Percentiles rank a stretch among this genome's conserved stretches.
Conservation (phyloP, 2,113 vertebrate species). For the Myiagra hebetior region DNA sequence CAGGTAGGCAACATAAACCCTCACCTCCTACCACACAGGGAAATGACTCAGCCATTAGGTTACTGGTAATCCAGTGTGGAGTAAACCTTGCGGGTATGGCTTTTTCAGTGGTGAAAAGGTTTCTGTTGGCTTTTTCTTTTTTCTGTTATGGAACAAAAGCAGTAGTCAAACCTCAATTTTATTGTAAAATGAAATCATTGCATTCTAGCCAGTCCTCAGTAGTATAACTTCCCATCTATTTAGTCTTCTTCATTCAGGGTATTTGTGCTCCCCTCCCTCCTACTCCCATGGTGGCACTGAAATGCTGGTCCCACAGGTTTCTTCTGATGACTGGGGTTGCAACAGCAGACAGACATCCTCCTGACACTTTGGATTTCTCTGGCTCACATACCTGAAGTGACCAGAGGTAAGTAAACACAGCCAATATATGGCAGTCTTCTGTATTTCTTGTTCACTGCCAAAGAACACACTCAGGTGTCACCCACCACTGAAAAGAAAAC, state of each 20-base stretch:
- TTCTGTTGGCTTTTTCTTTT: not conserved
- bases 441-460: not conserved
- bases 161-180: slow-evolving; percentile 3
- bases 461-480: not conserved
- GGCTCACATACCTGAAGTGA: not conserved
- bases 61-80: not conserved
- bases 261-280: not conserved
- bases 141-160: not conserved
- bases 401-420: not conserved
- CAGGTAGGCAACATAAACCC: not conserved
- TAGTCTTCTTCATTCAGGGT: not conserved
- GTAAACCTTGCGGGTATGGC: not conserved
- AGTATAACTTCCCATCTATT: not conserved
- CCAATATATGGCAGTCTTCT: not conserved
- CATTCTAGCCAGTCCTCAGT: not conserved
- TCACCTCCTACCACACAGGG: not conserved
- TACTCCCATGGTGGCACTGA: not conserved
- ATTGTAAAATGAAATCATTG: not conserved
- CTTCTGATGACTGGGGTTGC: not conserved
- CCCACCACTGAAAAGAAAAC: not conserved
- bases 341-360: not conserved
- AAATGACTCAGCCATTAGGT: not conserved
- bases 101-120: not conserved
- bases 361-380: not conserved
- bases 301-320: not conserved